Percentiles rank a stretch among this genome's conserved stretches.
Evolutionary conservation across 1,140 invertebrate species (phyloP).

Genomic region (Venustaconcha ellipsiformis): DNA sequence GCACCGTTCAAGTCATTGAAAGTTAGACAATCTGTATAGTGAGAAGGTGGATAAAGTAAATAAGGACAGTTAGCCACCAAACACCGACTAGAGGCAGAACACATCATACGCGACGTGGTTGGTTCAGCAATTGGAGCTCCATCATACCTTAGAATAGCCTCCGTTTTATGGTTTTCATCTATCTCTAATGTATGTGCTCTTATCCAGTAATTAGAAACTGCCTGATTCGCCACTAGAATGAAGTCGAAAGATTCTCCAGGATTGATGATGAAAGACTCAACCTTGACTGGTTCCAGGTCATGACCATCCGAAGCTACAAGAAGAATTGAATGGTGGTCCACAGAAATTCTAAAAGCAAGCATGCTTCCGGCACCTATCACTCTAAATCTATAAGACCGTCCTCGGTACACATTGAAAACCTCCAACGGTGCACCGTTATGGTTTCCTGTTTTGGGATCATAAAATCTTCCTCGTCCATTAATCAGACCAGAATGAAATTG

Average conservation of each 20-base stretch:
- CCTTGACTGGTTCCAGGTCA: constrained; percentile 80
- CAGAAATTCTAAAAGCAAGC: constrained; percentile 73
- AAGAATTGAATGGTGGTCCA: constrained; percentile 85
- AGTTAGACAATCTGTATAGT: constrained; percentile 38
- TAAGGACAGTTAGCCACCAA: constrained; percentile 56
- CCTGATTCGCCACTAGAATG: constrained; percentile 80
- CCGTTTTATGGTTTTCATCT: constrained; percentile 29
- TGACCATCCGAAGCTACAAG: constrained; percentile 85
- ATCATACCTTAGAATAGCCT: constrained; percentile 83
- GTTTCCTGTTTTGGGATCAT: constrained; percentile 23
- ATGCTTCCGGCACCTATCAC: constrained; percentile 51
- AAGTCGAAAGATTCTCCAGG: constrained; percentile 89
- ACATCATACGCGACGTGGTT: constrained; percentile 63
- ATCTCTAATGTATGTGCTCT: constrained; percentile 71
- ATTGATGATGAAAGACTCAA: constrained; percentile 54
- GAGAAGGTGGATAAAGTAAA: constrained; percentile 40
- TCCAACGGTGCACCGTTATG: constrained; percentile 53
- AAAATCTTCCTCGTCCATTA: constrained; percentile 58
- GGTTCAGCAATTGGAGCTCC: constrained; percentile 74
- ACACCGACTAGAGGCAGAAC: constrained; percentile 35
- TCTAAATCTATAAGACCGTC: constrained; percentile 50
- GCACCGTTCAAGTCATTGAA: constrained; percentile 38
- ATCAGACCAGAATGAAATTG: constrained; percentile 54
- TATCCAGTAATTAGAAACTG: constrained; percentile 85
- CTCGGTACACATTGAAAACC: constrained; percentile 41